Percentiles rank a stretch among this genome's conserved stretches.
Evolutionary conservation across 2,797 vertebrate genomes (phyloP).

Genomic region (Cossypha niveicapilla): DNA sequence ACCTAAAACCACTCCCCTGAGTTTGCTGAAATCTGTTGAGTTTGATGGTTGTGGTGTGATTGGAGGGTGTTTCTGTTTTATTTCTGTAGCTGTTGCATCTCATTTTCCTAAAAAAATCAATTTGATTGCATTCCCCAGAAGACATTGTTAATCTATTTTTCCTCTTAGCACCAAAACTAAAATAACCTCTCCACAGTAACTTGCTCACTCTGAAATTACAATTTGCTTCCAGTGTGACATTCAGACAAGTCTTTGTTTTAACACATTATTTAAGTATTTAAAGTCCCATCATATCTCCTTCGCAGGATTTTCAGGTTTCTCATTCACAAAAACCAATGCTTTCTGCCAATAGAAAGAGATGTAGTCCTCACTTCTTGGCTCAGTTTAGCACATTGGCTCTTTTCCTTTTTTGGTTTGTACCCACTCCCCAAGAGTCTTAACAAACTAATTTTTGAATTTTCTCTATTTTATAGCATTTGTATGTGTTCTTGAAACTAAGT

Average conservation of each 20-base stretch:
- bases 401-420: background rate
- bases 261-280: rapidly evolving
- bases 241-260: background rate
- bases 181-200: background rate
- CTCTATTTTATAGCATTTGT: background rate
- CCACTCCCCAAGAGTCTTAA: background rate
- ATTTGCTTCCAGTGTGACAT: background rate
- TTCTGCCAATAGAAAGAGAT: background rate
- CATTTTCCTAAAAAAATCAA: background rate
- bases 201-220: background rate
- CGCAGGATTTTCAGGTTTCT: background rate
- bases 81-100: background rate
- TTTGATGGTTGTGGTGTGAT: background rate
- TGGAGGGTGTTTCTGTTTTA: background rate
- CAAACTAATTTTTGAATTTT: background rate
- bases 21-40: background rate
- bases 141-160: background rate
- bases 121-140: background rate
- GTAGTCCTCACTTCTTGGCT: background rate
- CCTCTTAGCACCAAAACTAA: background rate
- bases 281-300: background rate
- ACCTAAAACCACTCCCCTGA: background rate
- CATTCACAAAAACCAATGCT: background rate
- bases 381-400: background rate
- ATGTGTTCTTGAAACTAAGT: background rate